These are phyloP conservation scores for Oncorhynchus kisutch DNA, from an alignment of 2,113 vertebrate genomes.

Conservation along the genomic window DNA sequence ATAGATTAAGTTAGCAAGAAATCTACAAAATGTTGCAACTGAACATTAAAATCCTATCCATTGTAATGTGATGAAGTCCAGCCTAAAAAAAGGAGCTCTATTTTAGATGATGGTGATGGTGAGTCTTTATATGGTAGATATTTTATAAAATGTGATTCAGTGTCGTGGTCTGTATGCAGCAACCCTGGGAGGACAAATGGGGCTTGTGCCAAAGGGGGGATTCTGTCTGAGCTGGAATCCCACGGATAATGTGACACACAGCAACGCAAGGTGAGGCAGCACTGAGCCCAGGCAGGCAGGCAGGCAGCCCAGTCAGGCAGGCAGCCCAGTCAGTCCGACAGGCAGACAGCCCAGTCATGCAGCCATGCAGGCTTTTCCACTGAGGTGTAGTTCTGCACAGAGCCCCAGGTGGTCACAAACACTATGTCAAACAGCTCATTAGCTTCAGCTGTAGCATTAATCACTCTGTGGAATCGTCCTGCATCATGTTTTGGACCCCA, in stretches of 20 bases:
- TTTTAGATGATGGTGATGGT: too few relatives aligned
- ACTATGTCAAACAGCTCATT: constrained; percentile 66
- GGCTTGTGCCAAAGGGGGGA: background rate
- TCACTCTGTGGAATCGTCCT: constrained; percentile 46
- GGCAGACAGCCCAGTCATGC: background rate
- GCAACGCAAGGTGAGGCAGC: constrained; percentile 36
- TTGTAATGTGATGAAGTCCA: background rate
- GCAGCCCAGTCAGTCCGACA: background rate
- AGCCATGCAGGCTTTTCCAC: background rate
- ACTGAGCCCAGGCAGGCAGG: background rate
- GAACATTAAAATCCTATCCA: too few relatives aligned
- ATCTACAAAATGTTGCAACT: too few relatives aligned
- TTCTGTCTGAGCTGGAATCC: background rate
- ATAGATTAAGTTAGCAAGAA: too few relatives aligned
- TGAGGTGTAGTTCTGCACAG: constrained; percentile 18
- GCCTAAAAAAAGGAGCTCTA: background rate
- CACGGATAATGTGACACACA: constrained; percentile 22
- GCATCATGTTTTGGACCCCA: constrained; percentile 34
- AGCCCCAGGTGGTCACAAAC: constrained; percentile 21
- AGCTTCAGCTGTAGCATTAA: constrained; percentile 56
- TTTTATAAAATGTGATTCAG: too few relatives aligned
- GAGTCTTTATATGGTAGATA: too few relatives aligned
- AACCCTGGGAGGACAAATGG: too few relatives aligned
- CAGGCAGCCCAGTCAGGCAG: background rate
- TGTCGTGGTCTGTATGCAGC: too few relatives aligned